Percentiles rank a stretch among this genome's conserved stretches.
Evolutionary conservation across 2,888 invertebrate genomes (phyloP).

Genomic region (Amblyteles armatorius): DNA sequence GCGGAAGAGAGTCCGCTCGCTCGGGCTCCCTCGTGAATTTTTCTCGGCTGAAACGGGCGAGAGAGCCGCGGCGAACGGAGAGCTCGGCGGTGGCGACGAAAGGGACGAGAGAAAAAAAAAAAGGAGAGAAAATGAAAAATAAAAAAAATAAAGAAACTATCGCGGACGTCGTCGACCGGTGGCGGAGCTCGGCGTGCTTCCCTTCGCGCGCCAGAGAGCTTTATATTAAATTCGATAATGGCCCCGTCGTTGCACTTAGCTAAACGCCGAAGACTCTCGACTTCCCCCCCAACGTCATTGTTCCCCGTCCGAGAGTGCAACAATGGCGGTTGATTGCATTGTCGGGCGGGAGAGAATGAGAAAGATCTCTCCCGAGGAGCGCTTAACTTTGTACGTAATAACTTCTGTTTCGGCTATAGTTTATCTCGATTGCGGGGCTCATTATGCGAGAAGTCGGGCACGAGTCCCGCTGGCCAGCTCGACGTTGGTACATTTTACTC

Average conservation of each 20-base stretch:
- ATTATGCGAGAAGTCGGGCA: conserved; percentile 56
- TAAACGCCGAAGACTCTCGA: conserved; percentile 68
- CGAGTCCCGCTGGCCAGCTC: conserved; percentile 61
- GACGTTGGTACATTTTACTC: conserved; percentile 36
- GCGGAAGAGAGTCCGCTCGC: conserved; percentile 54
- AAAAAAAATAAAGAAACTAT: conserved; percentile 18
- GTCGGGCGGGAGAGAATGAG: conserved; percentile 52
- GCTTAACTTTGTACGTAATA: conserved; percentile 26
- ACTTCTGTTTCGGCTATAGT: conserved; percentile 48
- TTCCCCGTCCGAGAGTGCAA: conserved; percentile 63
- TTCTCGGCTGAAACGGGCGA: conserved; percentile 54
- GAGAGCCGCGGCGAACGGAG: conserved; percentile 34
- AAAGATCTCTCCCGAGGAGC: conserved; percentile 34
- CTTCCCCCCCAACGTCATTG: conserved; percentile 51
- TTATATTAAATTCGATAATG: conserved; percentile 69
- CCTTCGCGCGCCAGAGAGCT: conserved; percentile 46
- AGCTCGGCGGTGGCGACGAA: conserved; percentile 27
- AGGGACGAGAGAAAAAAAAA: conserved; percentile 23
- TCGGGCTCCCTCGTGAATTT: conserved; percentile 37
- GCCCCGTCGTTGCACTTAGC: conserved; percentile 70
- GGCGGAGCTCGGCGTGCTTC: conserved; percentile 51
- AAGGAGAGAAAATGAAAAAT: conserved; percentile 30
- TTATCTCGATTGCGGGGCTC: conserved; percentile 52
- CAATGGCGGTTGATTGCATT: conserved; percentile 75
- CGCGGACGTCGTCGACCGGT: conserved; percentile 52